These are phyloP conservation scores for Gastrophysa polygoni DNA, from an alignment of 2,888 invertebrate genomes.

Conservation along the genomic window DNA sequence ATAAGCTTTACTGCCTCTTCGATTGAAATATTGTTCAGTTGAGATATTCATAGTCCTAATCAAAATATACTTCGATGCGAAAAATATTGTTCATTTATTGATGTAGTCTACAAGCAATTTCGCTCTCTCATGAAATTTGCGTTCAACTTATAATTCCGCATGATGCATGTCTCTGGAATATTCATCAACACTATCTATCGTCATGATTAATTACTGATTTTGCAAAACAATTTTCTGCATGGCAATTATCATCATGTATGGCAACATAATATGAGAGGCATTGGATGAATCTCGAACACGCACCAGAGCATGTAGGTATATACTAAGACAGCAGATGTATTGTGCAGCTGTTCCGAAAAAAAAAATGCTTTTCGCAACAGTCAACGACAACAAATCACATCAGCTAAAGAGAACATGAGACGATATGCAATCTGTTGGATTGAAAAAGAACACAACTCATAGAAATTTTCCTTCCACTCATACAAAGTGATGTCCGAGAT, in stretches of 20 bases:
- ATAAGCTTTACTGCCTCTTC: no score
- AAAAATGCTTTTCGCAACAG: conserved; percentile 1
- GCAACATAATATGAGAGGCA: conserved; percentile 9
- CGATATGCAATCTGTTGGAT: not conserved
- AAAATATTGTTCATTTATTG: no score
- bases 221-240: conserved; percentile 17
- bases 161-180: not conserved
- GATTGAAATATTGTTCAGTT: no score
- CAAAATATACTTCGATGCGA: no score
- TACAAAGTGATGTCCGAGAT: no score
- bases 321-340: conserved; percentile 28
- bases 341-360: conserved; percentile 30
- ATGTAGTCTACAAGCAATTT: no score
- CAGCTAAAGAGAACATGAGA: not conserved
- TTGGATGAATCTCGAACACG: conserved; percentile 11
- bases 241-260: conserved; percentile 19
- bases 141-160: not conserved
- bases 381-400: not conserved
- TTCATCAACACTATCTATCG: not conserved
- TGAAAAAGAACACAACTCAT: not conserved
- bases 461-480: no score
- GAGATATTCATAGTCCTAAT: no score
- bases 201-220: conserved; percentile 20
- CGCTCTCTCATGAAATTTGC: no score
- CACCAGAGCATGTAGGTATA: conserved; percentile 14